Conservation (phyloP, 2,797 vertebrate species). For the Enteromius afrohamiltoni region DNA sequence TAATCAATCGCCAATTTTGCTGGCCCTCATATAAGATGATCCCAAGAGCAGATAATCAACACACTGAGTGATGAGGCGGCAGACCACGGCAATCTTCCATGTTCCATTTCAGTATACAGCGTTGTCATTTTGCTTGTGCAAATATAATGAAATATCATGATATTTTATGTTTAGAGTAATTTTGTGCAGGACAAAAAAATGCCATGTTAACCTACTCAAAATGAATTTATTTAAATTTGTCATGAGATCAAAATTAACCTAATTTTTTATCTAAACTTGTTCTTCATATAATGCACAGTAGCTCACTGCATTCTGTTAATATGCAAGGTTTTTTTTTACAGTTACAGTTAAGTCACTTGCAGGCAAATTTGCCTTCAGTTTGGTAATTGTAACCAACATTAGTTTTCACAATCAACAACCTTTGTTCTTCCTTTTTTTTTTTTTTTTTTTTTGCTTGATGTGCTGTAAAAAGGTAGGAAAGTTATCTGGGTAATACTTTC, state of each 20-base stretch:
- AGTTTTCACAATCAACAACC: neutral
- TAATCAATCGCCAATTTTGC: slow-evolving; percentile 63
- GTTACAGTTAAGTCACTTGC: neutral
- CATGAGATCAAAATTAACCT: neutral
- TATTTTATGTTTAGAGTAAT: neutral
- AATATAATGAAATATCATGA: neutral
- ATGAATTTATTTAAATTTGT: neutral
- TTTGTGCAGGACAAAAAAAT: neutral
- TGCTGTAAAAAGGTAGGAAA: neutral
- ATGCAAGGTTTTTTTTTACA: neutral
- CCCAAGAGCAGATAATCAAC: slow-evolving; percentile 54
- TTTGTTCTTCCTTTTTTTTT: neutral
- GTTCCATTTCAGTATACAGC: neutral
- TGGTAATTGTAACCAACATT: neutral
- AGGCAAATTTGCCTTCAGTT: neutral
- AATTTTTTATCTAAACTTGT: neutral
- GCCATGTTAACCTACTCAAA: neutral
- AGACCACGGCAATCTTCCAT: neutral
- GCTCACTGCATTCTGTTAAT: neutral
- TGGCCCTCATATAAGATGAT: slow-evolving; percentile 54
- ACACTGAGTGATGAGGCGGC: slow-evolving; percentile 38
- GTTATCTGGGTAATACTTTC: too few species aligned
- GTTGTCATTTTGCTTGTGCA: slow-evolving; percentile 7
- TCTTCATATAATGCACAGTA: neutral
- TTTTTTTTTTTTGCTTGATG: neutral